Evolutionary conservation across 2,113 vertebrate genomes (phyloP).

Genomic region (Megaptera novaeangliae): DNA sequence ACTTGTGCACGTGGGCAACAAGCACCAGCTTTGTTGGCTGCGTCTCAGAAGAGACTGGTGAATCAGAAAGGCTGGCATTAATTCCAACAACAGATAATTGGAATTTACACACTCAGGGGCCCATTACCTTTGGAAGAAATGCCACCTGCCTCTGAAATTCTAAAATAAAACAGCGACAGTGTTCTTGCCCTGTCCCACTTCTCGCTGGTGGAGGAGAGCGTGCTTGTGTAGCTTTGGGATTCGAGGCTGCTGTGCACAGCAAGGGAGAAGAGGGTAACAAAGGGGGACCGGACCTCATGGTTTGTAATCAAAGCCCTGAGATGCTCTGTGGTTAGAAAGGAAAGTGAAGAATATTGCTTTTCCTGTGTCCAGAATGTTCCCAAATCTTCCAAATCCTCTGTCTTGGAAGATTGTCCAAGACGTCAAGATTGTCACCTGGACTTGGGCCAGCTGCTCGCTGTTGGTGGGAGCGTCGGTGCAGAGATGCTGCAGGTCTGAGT

Average conservation of each 20-base stretch:
- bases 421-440: not conserved
- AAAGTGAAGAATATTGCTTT: not conserved
- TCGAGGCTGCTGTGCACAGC: too few species aligned
- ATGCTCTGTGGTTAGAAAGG: not conserved
- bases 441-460: accelerated
- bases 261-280: not conserved
- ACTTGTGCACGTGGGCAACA: not conserved
- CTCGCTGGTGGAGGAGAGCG: not conserved
- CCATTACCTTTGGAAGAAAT: not conserved
- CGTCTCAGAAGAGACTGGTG: not conserved
- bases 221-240: not conserved
- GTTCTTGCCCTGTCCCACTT: not conserved
- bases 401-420: not conserved
- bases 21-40: not conserved
- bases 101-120: not conserved
- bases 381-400: not conserved
- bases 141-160: not conserved
- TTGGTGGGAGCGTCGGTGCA: not conserved
- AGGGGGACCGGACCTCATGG: not conserved
- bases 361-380: not conserved
- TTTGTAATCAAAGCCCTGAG: not conserved
- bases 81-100: not conserved
- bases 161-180: not conserved
- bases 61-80: not conserved
- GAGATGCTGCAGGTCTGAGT: not conserved